A percentile compares a stretch with the other conserved stretches of the same genome.
These are phyloP conservation scores for Pogonophryne albipinna DNA, from an alignment of 2,797 vertebrate genomes.

Conservation along the genomic window DNA sequence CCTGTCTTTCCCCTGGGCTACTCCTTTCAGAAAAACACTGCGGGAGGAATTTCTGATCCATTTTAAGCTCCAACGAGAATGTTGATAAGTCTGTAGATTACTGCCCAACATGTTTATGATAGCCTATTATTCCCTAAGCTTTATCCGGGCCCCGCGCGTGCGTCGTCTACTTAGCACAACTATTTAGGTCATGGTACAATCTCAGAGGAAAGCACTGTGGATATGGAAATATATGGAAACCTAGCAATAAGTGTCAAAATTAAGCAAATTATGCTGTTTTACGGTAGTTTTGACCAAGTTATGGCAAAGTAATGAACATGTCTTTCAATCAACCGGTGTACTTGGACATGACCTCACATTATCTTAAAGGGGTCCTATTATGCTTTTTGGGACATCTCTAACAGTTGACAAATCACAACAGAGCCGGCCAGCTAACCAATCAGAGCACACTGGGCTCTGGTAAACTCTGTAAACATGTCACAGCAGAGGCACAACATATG, in stretches of 20 bases:
- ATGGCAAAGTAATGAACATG: neutral
- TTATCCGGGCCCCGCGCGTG: conserved; percentile 70
- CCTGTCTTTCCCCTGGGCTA: conserved; percentile 50
- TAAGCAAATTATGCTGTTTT: conserved; percentile 12
- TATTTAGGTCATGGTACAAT: conserved; percentile 77
- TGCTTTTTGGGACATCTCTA: no score
- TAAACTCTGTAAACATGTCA: no score
- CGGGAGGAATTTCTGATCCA: conserved; percentile 78
- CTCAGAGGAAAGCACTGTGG: conserved; percentile 37
- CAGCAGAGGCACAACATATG: no score
- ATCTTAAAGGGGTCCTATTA: neutral
- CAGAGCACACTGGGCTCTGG: no score
- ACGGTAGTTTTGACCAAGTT: neutral
- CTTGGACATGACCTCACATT: neutral
- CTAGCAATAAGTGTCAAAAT: conserved; percentile 24
- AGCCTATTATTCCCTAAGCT: conserved; percentile 81
- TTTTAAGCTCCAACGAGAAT: conserved; percentile 76
- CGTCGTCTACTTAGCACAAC: conserved; percentile 75
- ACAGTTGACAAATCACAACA: no score
- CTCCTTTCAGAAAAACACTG: conserved; percentile 54
- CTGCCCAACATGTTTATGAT: conserved; percentile 83
- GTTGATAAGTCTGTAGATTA: conserved; percentile 83
- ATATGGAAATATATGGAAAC: conserved; percentile 47
- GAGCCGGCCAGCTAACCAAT: no score
- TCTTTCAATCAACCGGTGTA: neutral